Base-by-base conservation (phyloP, 2,113 vertebrate species). In the Carollia perspicillata region DNA sequence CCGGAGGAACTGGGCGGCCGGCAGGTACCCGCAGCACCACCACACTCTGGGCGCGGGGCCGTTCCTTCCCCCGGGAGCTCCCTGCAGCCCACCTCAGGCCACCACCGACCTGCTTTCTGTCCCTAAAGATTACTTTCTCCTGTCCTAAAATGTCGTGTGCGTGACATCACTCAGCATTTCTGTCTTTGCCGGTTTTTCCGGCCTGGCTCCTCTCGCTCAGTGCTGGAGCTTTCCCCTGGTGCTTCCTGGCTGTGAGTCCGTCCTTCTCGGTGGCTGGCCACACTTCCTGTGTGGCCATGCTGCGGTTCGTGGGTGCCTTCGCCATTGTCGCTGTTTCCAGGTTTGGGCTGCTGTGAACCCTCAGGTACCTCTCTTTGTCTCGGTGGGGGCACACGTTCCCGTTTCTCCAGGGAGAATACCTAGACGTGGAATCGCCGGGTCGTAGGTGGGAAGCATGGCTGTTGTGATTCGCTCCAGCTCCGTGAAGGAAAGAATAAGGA, bases 81-180 rank as follows among this genome's bases (percentile, higher is more conserved):
- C 94, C 69, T n/a, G 9, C 42, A 35, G 53, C 40, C 11, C 18
- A 88, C 80, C 71, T 8, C 68, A 2, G 84, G 84, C 49, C 20
- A 5, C 47, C 42, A 4, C 68, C 9, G n/a, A 30, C 53, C 83
- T 17, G 79, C 63, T 66, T 33, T 92, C 69, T 91, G 95, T 69
- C 51, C 5, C 2, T 11, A 33, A 35, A 51, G 68, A 69, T 55
- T n/a, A 6, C 68, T 33, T 40, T 33, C 37, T 49, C 47, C 65
- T 37, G 1, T 18, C 58, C 60, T 69, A 4, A 22, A 47, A 20
- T 9, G 83, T 72, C 49, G 28, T 3, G 1, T 18, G 18, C 3
- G 16, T 26, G 26, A 75, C n/a, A 20, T 26, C 10, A 23, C 0
- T 40, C 0, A 0, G 83, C 1, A 16, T 0, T 11, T 12, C 1